Base-by-base conservation (phyloP, 2,888 invertebrate species). In the Polydrusus pterygomalis region DNA sequence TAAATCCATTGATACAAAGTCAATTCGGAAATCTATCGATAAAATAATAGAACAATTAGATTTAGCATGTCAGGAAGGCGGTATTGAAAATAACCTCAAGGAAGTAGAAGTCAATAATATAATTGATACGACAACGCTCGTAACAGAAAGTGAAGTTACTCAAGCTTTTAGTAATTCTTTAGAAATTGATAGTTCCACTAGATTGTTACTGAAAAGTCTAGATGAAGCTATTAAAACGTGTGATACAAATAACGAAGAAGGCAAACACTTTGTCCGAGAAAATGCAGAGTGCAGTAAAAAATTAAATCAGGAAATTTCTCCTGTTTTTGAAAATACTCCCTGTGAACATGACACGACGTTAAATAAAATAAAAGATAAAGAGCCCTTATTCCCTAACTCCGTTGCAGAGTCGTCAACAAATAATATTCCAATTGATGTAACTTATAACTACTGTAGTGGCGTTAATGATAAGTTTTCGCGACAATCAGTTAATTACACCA, bases 201-300 rank as follows among this genome's bases (percentile, higher is more conserved):
- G 17, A 17, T 15, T 60, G 9, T 38, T 54, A 54, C 25, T 60
- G 34, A 60, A 38, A 11, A 40, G 58, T 17, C 17, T 60, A 17
- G 58, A 60, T 38, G 40, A 60, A 17, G 58, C 58, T 11, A 60
- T 60, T 60, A 10, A 60, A 38, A 60, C 38, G 0, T 60, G 58
- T 60, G 58, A 60, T 3, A 6, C 17, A 11, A 38, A 38, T 11
- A 38, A 7, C 34, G 10, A 11, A 38, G 2, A 15, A 17, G 10
- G 2, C 5, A 18, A 60, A 9, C 0, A 34, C 34, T 9, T 15
- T n/a, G 34, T 34, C 8, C 11, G n/a, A 9, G 9, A 34, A n/a
- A 60, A 38, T 17, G 11, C n/a, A 60, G 38, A 60, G 5, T 3
- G 2, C 10, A 30, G 6, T n/a, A 47, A 15, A 8, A 47, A 47